Conservation (phyloP, 2,797 vertebrate genomes). For the Cuniculus paca region DNA sequence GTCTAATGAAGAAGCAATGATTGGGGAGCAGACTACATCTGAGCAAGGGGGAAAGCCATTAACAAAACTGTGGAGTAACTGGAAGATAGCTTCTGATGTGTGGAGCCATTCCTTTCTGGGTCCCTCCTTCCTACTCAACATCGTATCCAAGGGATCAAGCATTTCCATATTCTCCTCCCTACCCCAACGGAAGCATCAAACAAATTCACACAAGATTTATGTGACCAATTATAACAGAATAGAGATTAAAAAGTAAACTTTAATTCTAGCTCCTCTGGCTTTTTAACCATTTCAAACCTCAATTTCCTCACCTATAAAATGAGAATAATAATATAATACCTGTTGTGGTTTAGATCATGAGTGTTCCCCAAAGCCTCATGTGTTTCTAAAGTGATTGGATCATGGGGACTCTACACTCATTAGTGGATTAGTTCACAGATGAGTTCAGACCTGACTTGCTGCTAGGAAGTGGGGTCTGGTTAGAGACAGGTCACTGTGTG, state of each 20-base stretch:
- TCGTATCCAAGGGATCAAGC: background rate
- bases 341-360: background rate
- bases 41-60: background rate
- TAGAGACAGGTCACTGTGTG: background rate
- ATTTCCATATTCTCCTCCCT: background rate
- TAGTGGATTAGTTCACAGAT: background rate
- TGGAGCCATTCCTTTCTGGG: background rate
- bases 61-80: background rate
- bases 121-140: background rate
- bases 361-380: background rate
- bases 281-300: background rate
- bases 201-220: too few species aligned
- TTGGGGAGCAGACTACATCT: too few species aligned
- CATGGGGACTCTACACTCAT: background rate
- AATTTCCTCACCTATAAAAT: background rate
- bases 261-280: background rate
- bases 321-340: background rate
- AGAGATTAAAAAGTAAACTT: background rate
- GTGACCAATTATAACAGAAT: background rate
- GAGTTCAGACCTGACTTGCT: background rate
- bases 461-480: background rate
- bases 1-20: background rate
- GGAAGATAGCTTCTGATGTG: background rate
- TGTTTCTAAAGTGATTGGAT: background rate
- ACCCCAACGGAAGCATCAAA: background rate